Base-by-base conservation (phyloP, 2,888 invertebrate genomes). In the Cynaeus angustus region DNA sequence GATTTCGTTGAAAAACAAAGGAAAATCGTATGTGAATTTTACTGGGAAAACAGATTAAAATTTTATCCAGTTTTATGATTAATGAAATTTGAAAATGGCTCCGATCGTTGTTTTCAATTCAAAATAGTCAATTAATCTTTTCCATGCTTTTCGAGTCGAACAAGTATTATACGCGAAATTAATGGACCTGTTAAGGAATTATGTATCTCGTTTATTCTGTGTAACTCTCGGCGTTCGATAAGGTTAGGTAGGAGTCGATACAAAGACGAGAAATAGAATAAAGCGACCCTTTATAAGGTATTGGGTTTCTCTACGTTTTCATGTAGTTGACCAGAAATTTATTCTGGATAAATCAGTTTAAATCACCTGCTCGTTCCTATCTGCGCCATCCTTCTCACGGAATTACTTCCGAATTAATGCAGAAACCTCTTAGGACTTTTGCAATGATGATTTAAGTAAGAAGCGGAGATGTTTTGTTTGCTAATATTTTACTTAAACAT, bases 191-290 rank as follows among this genome's bases (percentile, higher is more conserved):
- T 50, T 50, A 50, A 62, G 62, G 62, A 52, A 52, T 64, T 53
- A 64, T 64, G 52, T 53, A 62, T 62, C 52, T 62, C 52, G 50
- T 59, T 59, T 59, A 43, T 43, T 61, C 37, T 58, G 58, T 59
- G 59, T 30, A 58, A 58, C 58, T 58, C 58, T 58, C 48, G 38
- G 53, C 52, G 64, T 52, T 64, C 65, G 55, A 65, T 65, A 65
- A 66, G 48, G 50, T 50, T 66, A 59, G 67, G 67, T 59, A 59
- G 58, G 45, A 67, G 67, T 68, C 62, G 61, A 68, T 55, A 68
- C 68, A 68, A 68, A 68, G 68, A 68, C 53, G 52, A 53, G 61
- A 68, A 68, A 68, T 68, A 46, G 68, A 68, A 68, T 68, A 62
- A 68, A 68, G 53, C 68, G 68, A 68, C 62, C 66, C 68, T 61